Evolutionary conservation across 1,140 invertebrate genomes (phyloP).

Genomic region (Sarcophaga bullata): DNA sequence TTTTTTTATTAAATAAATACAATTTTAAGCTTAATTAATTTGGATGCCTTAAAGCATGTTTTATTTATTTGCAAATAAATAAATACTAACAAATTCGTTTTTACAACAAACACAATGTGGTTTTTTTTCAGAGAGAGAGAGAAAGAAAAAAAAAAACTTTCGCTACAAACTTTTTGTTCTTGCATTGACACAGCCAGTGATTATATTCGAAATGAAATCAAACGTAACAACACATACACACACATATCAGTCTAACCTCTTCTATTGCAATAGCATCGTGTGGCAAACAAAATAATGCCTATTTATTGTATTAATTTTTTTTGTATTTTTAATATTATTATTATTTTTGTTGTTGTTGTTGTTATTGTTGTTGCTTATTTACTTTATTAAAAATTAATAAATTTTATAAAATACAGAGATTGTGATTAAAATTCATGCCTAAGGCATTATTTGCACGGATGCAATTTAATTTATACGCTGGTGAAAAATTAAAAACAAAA

Average conservation of each 20-base stretch:
- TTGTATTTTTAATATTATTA: too few species aligned
- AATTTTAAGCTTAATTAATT: constrained; percentile 57
- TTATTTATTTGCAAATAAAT: background rate
- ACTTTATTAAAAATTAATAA: constrained; percentile 63
- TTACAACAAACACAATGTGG: background rate
- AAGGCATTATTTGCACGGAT: constrained; percentile 53
- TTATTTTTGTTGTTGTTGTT: constrained; percentile 47
- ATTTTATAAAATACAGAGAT: constrained; percentile 52
- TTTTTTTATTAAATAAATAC: constrained; percentile 47
- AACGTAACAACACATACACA: background rate
- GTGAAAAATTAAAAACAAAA: constrained; percentile 49
- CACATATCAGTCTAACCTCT: background rate
- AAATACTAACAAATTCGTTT: background rate
- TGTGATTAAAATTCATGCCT: constrained; percentile 45
- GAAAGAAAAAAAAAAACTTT: too few species aligned
- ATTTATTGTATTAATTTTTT: too few species aligned
- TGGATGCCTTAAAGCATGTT: constrained; percentile 49
- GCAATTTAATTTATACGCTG: constrained; percentile 63
- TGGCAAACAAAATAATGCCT: background rate
- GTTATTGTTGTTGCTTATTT: constrained; percentile 50
- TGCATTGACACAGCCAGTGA: background rate
- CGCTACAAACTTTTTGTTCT: background rate
- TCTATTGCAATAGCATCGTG: background rate
- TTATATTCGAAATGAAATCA: background rate
- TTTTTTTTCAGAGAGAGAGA: background rate